Evolutionary conservation across 1,140 invertebrate genomes (phyloP), one percentile per base, ranked within the genome.

Genomic region (Drosophila lacertosa): DNA sequence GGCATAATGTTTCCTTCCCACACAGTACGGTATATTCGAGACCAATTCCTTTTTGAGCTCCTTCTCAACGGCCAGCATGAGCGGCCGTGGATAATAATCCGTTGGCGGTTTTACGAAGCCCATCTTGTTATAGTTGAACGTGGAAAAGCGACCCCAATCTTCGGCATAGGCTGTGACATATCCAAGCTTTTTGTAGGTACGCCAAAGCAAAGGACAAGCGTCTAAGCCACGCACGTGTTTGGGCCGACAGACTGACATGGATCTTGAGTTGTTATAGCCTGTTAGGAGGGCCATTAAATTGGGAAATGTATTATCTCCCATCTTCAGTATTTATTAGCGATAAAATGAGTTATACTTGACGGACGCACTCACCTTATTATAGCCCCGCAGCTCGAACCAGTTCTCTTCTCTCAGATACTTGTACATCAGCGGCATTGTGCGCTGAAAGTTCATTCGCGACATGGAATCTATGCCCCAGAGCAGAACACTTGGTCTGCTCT

Each of bases 101-200:
- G 95, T 96, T 0, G 97, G 97, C 6, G 93, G 94, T 9, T 94
- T 92, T 0, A 93, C 91, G 86, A 98, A 98, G 0, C 97, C 97
- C 18, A 92, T 92, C 83, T 95, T 96, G 3, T 93, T 79, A 89
- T 95, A 97, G 91, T 97, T 97, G 78, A 97, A 98, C 0, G 95
- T 95, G 0, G 94, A 94, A 20, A 95, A 94, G 2, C 90, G 88
- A 0, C 94, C 93, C 33, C 93, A 92, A 84, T 98, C 97, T 92
- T 98, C 97, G 0, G 93, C 95, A 60, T 95, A 95, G 0, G 94
- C 94, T 0, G 97, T 98, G 0, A 94, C 92, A 81, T 96, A 98
- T 0, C 95, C 95, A 5, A 92, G 90, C n/a, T 94, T 89, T 58
- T 94, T 93, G 74, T 94, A 97, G 44, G 93, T 92, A 50, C 96